Evolutionary conservation across 64 coral and sea anemone genomes (phyloP).

Genomic region (Pachyseris speciosa): DNA sequence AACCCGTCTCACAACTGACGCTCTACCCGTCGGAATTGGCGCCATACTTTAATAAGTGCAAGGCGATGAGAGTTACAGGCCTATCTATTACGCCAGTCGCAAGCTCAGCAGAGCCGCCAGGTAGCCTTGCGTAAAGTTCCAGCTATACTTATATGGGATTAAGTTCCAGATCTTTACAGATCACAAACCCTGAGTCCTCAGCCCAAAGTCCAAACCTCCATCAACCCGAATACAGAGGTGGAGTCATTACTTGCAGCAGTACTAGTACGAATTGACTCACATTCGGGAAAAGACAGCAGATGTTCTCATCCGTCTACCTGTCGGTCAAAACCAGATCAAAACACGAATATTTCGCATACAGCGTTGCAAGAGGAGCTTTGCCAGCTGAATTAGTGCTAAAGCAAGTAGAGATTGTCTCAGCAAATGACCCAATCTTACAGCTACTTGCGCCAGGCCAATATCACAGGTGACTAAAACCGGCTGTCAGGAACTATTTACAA

Average conservation of each 20-base stretch:
- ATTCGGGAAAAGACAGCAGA: constrained; percentile 35
- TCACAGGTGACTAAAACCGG: constrained; percentile 33
- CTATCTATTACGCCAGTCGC: too few species aligned
- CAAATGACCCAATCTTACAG: neutral
- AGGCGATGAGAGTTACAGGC: too few species aligned
- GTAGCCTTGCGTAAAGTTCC: constrained; percentile 15
- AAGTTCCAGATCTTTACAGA: constrained; percentile 19
- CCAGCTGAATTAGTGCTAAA: constrained; percentile 12
- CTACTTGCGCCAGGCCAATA: constrained; percentile 3
- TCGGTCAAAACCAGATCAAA: neutral
- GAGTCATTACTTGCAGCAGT: constrained; percentile 43
- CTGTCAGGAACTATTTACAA: constrained; percentile 38
- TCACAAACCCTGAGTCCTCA: constrained; percentile 1
- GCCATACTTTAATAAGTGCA: too few species aligned
- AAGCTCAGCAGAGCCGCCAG: too few species aligned
- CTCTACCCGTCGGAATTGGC: too few species aligned
- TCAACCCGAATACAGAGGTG: constrained; percentile 40
- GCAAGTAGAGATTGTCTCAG: constrained; percentile 32
- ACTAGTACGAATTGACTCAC: neutral
- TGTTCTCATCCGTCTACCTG: constrained; percentile 48
- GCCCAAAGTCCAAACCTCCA: constrained; percentile 12
- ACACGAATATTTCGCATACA: constrained; percentile 54
- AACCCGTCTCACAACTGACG: too few species aligned
- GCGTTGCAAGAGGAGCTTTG: constrained; percentile 1
- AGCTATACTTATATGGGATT: neutral